Base-by-base conservation (phyloP, 2,113 vertebrate genomes). In the Alexandromys fortis region DNA sequence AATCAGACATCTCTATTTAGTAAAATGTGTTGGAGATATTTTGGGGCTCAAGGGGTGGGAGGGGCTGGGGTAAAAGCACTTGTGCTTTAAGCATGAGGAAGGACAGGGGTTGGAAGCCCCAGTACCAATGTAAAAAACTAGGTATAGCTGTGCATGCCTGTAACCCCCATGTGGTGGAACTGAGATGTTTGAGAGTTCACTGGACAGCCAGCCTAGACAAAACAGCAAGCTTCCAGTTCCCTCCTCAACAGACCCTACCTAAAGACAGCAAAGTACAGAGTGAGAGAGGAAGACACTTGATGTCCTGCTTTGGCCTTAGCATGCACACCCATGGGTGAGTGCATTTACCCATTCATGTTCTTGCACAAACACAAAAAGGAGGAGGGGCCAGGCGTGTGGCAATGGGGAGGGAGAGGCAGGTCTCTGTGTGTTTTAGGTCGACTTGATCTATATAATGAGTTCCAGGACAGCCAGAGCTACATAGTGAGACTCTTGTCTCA, bases 1-100 rank as follows among this genome's bases (percentile, higher is more conserved):
- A 94, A 95, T 79, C 81, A 67, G 93, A 76, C 52, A 67, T 63
- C 83, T 94, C 90, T 82, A 72, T 24, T 75, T 76, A 19, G 79
- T 52, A 76, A 95, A 94, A 92, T 22, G 79, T 92, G 95, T 93
- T 63, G 86, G 45, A 76, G 87, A 63, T 94, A 91, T 97, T 96
- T 96, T 63, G 49, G 28, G 82, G 45, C 76, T 90, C 45, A 68
- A 92, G 86, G 89, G 38, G 61, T 79, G 49, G 67, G 42, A 68
- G 47, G 52, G 24, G 45, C 26, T 73, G 45, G 14, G 14, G 38
- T 24, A 68, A 47, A 63, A 86, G 63, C 17, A 22, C 17, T 67
- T 33, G 61, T 0, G 26, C 35, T 30, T 5, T 10, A 22, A 86
- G 16, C 82, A 45, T 33, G 30, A 52, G 45, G 65, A 22, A 52